Percentiles rank a stretch among this genome's conserved stretches.
These are phyloP conservation scores for Xanthorhoe designata DNA, from an alignment of 2,888 invertebrate genomes.

Conservation along the genomic window DNA sequence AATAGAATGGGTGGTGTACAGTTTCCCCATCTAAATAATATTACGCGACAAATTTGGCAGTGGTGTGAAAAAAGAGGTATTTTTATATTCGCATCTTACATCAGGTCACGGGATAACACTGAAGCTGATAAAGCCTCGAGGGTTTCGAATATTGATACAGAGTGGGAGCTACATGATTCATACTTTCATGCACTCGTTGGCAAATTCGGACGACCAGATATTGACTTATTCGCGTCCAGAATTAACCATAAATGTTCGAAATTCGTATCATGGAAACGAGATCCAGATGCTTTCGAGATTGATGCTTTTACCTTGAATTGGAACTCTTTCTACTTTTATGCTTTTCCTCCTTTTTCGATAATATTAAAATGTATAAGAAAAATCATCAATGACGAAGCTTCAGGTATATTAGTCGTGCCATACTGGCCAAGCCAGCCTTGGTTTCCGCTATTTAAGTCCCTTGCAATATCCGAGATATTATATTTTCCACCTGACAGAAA, in stretches of 20 bases:
- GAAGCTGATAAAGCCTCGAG: not conserved
- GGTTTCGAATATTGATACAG: not conserved
- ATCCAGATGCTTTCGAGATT: constrained; percentile 40
- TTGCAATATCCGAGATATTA: not conserved
- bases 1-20: no score
- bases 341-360: constrained; percentile 42
- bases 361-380: no score
- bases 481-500: not conserved
- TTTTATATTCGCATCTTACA: not conserved
- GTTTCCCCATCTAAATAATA: no score
- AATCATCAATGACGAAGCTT: not conserved
- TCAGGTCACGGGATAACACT: not conserved
- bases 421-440: not conserved
- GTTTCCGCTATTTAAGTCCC: not conserved
- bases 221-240: constrained; percentile 45
- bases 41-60: no score
- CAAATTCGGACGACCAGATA: constrained; percentile 37
- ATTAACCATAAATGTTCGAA: constrained; percentile 42
- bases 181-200: no score
- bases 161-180: not conserved
- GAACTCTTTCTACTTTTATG: constrained; percentile 39
- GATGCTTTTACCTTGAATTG: constrained; percentile 47
- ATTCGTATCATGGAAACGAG: constrained; percentile 43
- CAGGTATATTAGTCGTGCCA: not conserved
- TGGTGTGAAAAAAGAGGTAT: not conserved